These are phyloP conservation scores for Polypedilum pembai DNA, from an alignment of 1,140 invertebrate species.

Conservation along the genomic window DNA sequence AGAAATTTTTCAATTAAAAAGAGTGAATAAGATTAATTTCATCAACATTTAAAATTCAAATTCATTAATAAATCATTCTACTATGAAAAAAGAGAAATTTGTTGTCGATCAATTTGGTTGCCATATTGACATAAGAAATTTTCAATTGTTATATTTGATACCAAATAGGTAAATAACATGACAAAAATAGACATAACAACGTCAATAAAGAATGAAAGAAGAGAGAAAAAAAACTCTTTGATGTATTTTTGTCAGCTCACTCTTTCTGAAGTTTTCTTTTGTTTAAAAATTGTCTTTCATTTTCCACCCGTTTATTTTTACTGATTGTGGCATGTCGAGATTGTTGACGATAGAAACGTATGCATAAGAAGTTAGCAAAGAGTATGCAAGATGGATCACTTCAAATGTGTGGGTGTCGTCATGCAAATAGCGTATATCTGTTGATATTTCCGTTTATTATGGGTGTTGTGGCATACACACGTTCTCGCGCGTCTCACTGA, in stretches of 20 bases:
- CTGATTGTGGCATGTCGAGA: neutral
- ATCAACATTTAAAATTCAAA: no score
- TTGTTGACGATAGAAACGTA: no score
- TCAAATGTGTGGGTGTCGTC: neutral
- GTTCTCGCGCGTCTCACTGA: neutral
- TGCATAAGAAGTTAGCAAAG: neutral
- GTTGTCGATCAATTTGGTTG: no score
- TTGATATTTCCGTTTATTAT: slow-evolving; percentile 16
- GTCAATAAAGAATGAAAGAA: neutral
- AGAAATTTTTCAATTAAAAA: no score
- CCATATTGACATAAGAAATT: no score
- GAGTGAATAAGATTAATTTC: no score
- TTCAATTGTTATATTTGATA: no score
- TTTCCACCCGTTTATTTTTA: neutral
- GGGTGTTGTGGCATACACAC: neutral
- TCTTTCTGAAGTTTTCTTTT: neutral
- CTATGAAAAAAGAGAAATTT: no score
- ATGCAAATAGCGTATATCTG: slow-evolving; percentile 12
- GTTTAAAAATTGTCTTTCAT: neutral
- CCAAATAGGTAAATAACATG: neutral
- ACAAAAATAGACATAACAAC: neutral
- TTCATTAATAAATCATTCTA: no score
- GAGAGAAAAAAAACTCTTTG: neutral
- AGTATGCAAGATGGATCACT: slow-evolving; percentile 6
- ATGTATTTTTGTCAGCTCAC: neutral